Percentiles rank a stretch among this genome's conserved stretches.
These are phyloP conservation scores for Tipula unca DNA, from an alignment of 2,888 invertebrate genomes.

Conservation along the genomic window DNA sequence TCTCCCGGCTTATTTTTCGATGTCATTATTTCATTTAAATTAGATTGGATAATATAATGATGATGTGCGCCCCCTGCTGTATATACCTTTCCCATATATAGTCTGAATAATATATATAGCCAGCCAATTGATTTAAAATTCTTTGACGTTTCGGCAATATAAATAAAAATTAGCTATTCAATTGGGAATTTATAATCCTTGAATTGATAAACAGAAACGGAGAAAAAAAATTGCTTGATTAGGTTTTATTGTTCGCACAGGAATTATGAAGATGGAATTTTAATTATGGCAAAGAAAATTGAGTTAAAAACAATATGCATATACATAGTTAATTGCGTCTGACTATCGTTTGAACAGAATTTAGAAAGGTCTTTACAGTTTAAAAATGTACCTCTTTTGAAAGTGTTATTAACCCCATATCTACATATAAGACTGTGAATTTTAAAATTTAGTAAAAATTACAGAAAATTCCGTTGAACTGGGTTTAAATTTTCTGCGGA, in stretches of 20 bases:
- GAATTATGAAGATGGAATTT: not conserved
- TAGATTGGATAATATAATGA: not conserved
- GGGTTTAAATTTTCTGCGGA: too few relatives aligned
- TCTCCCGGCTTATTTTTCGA: not conserved
- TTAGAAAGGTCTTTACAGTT: too few relatives aligned
- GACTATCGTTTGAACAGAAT: not conserved
- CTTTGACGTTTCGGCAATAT: not conserved
- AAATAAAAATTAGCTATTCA: conserved; percentile 2
- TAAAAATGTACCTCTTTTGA: too few relatives aligned
- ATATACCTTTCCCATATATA: not conserved
- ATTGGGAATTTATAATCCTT: not conserved
- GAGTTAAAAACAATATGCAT: too few relatives aligned
- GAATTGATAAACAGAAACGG: not conserved
- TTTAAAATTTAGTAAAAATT: too few relatives aligned
- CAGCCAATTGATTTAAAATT: not conserved
- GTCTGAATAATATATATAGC: not conserved
- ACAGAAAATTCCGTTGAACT: too few relatives aligned
- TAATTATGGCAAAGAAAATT: not conserved
- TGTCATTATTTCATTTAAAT: not conserved
- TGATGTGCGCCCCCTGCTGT: not conserved
- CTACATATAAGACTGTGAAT: too few relatives aligned
- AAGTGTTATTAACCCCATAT: too few relatives aligned
- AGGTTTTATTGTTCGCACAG: not conserved
- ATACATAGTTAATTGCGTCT: not conserved
- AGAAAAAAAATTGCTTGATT: not conserved